These are phyloP conservation scores for Drosophila anomalata DNA, from an alignment of 2,888 invertebrate species.

Conservation along the genomic window DNA sequence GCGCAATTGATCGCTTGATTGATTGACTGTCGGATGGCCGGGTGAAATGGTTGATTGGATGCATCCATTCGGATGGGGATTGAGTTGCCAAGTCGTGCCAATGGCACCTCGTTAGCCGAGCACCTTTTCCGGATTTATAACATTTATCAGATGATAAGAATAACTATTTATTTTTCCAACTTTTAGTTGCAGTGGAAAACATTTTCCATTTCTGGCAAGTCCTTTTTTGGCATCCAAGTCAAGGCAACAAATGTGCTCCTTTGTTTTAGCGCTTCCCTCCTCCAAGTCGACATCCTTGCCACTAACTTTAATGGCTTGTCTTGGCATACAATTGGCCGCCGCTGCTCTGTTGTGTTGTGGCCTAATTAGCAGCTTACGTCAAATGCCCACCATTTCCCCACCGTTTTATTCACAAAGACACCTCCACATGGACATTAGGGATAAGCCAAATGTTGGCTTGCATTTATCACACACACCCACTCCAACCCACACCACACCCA, in stretches of 20 bases:
- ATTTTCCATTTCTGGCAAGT: too few species aligned
- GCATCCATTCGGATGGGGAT: slow-evolving; percentile 41
- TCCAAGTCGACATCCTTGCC: background rate
- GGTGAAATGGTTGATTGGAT: slow-evolving; percentile 43
- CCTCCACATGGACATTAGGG: slow-evolving; percentile 39
- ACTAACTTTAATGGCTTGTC: slow-evolving; percentile 68
- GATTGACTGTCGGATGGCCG: slow-evolving; percentile 50
- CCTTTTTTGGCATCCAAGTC: slow-evolving; percentile 46
- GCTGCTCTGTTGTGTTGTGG: slow-evolving; percentile 41
- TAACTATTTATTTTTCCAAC: too few species aligned
- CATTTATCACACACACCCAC: slow-evolving; percentile 63
- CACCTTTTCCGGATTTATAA: slow-evolving; percentile 15
- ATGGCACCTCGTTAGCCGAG: slow-evolving; percentile 8
- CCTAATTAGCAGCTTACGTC: slow-evolving; percentile 63
- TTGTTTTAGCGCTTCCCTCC: slow-evolving; percentile 39
- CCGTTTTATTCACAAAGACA: slow-evolving; percentile 8
- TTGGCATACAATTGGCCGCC: slow-evolving; percentile 66
- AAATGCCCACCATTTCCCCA: slow-evolving; percentile 23
- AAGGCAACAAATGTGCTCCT: slow-evolving; percentile 57
- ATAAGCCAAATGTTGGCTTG: slow-evolving; percentile 52
- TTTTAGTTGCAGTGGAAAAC: too few species aligned
- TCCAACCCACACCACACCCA: slow-evolving; percentile 11
- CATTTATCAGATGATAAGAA: slow-evolving; percentile 5
- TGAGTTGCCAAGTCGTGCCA: slow-evolving; percentile 37
- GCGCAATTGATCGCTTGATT: slow-evolving; percentile 54